phyloP scores from a whole-genome alignment of 2,113 vertebrate species.

The Aplodontia rufa region DNA sequence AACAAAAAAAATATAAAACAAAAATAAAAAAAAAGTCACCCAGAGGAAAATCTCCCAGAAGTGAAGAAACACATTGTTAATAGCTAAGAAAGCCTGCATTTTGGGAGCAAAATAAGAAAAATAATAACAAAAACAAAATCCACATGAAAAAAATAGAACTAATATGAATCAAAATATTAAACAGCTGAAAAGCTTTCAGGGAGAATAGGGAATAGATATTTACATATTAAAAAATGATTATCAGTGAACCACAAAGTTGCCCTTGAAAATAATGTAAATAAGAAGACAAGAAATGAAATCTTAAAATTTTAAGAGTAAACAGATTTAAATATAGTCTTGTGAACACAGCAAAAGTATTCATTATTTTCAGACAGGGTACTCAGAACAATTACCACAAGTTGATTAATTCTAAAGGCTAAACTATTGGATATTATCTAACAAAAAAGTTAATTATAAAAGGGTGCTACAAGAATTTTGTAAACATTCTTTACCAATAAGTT shows the following conservation, averaged over 20 bases:
- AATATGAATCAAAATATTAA: background rate
- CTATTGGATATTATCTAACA: background rate
- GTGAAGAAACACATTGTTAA: background rate
- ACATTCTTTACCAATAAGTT: background rate
- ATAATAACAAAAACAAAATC: background rate
- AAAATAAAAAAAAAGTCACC: background rate
- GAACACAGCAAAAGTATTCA: background rate
- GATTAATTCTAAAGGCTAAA: background rate
- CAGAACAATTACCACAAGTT: background rate
- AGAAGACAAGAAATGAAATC: background rate
- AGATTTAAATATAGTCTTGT: background rate
- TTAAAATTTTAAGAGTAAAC: background rate
- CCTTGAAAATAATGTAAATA: background rate
- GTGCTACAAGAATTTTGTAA: background rate
- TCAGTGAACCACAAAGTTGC: background rate
- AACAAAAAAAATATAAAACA: background rate
- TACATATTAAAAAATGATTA: background rate
- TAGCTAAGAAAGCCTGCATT: background rate
- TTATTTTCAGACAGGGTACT: background rate
- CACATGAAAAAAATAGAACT: background rate
- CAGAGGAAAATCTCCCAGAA: background rate
- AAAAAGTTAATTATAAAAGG: background rate
- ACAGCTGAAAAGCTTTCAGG: background rate
- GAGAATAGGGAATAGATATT: background rate
- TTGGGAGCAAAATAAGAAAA: background rate